Evolutionary conservation across 2,888 invertebrate genomes (phyloP), one percentile per base, ranked within the genome.

Genomic region (Epinotia brunnichana): DNA sequence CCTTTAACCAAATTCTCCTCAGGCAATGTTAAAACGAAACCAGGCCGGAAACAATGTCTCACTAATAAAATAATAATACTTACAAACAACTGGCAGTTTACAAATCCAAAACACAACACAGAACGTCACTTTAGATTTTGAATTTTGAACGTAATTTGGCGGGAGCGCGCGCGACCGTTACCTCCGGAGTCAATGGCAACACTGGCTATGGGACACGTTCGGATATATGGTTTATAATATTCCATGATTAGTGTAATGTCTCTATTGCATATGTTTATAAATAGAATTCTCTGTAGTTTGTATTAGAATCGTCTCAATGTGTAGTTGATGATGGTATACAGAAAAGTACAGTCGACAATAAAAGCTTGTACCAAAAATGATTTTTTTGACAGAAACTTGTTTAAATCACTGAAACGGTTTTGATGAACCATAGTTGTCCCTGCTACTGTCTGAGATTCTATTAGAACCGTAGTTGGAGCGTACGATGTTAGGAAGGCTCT

Each of bases 21-120:
- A 54, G 2, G 21, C 54, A 21, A 54, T 41, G 9, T 35, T 35
- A 59, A 44, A 11, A 48, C 19, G 44, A 68, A 53, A 29, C 13
- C n/a, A 19, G 53, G 29, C 39, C 53, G 7, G 21, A 51, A 57
- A 13, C n/a, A 39, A 66, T 13, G 2, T 4, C 1, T 19, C 13
- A 3, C 0, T n/a, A 44, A 39, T 59, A 51, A 64, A 29, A 24
- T n/a, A n/a, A 48, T 24, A 53, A 59, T 53, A 72, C 72, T 72
- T 3, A 72, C 72, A 19, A 53, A 13, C 13, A 54, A 56, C 64
- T 72, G 60, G 60, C 70, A 66, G 70, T n/a, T 68, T 29, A 68
- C 21, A 72, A 70, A 66, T 66, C 70, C 70, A 48, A 70, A 63
- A 29, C 72, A 72, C 64, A 54, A 67, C 66, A 72, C 71, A 60